Conservation (phyloP, 2,888 invertebrate genomes). For the Plagiodera versicolora region DNA sequence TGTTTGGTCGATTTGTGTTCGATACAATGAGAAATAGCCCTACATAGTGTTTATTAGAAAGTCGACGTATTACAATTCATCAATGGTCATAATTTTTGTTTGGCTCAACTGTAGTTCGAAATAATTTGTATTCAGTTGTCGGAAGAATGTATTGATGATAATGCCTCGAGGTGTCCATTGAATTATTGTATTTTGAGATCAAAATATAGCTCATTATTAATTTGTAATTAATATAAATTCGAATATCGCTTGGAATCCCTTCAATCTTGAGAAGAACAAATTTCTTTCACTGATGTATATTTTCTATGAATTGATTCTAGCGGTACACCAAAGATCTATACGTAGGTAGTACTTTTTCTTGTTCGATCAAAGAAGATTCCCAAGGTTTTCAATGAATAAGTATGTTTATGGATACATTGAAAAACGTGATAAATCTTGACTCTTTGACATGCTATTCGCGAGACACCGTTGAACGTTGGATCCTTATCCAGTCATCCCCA, state of each 20-base stretch:
- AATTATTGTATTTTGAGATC: no score
- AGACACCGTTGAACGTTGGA: conserved; percentile 1
- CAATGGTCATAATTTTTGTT: not conserved
- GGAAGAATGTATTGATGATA: not conserved
- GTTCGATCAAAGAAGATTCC: not conserved
- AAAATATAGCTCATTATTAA: no score
- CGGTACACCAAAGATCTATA: no score
- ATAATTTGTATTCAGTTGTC: conserved; percentile 1
- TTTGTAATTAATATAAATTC: no score
- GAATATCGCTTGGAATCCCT: no score
- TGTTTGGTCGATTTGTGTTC: not conserved
- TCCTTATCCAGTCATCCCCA: conserved; percentile 3
- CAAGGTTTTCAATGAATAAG: not conserved
- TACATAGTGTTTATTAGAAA: not conserved
- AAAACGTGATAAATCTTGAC: not conserved
- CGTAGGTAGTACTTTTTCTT: no score
- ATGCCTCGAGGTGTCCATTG: not conserved
- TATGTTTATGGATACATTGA: not conserved
- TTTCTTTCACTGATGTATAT: no score
- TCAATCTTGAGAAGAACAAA: no score
- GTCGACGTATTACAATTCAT: not conserved
- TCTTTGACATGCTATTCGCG: not conserved
- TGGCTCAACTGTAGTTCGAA: not conserved
- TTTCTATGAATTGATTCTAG: no score
- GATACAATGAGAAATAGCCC: not conserved